Evolutionary conservation across 2,888 invertebrate genomes (phyloP), one percentile per base, ranked within the genome.

Genomic region (Lithophane semibrunnea): DNA sequence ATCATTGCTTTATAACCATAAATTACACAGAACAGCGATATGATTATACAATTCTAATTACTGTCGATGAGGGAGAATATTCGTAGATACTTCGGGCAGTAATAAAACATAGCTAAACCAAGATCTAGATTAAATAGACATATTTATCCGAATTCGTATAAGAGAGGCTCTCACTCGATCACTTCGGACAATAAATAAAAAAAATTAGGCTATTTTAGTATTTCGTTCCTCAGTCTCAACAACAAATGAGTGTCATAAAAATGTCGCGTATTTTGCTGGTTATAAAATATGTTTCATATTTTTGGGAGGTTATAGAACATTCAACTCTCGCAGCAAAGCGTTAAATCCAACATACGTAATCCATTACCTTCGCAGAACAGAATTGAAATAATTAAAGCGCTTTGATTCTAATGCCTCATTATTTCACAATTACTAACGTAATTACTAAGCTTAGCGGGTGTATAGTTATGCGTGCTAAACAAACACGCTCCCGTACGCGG

Each of bases 351-450:
- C 66, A 56, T 61, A 63, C 58, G 60, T 58, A 73, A 86, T 80
- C n/a, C 69, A 60, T 73, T 76, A 65, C 37, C 47, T 56, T 24
- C 70, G 29, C 37, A 61, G 65, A 73, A 82, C 74, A 72, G 47
- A 63, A 79, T 70, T 56, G 67, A 67, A 79, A 84, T 79, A 82
- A 86, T 84, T 69, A 74, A 73, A 76, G 79, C 74, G 42, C 54
- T 54, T 61, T 75, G 66, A 75, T 77, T 76, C 42, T 80, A 82
- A 79, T 69, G 68, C 58, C 71, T 73, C 78, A 81, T 88, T 75
- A 83, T 79, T 81, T 84, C 68, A 79, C 80, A 81, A 84, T 81
- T 74, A 77, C 74, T 77, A 68, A 83, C 84, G 77, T 80, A 84
- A 86, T 84, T 83, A 86, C 80, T 72, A 69, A 74, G 81, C 80